These are phyloP conservation scores for Abramis brama DNA, from an alignment of 2,113 vertebrate genomes.

Conservation along the genomic window DNA sequence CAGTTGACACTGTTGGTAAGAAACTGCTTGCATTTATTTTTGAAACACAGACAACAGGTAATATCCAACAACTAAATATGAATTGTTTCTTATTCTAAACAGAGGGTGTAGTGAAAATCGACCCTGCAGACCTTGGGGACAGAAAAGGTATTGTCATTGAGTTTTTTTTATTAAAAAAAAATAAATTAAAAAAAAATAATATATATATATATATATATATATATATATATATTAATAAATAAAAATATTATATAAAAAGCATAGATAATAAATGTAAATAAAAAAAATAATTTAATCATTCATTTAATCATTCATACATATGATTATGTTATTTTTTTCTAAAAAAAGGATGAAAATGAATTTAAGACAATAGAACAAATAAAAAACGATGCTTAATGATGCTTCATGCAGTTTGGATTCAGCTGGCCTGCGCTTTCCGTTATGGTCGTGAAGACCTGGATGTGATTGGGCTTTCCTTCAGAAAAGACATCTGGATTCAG, in stretches of 20 bases:
- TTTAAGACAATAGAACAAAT: neutral
- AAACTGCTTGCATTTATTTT: conserved; percentile 21
- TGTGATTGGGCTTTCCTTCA: conserved; percentile 77
- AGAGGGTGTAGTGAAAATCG: conserved; percentile 76
- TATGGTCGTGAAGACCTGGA: conserved; percentile 79
- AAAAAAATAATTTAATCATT: no score
- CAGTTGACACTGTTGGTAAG: conserved; percentile 72
- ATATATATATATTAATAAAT: no score
- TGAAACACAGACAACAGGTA: neutral
- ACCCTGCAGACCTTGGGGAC: conserved; percentile 65
- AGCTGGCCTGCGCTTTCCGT: conserved; percentile 77
- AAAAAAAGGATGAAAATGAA: neutral
- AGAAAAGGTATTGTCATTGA: conserved; percentile 70
- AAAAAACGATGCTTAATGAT: neutral
- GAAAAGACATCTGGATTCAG: conserved; percentile 78
- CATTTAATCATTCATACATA: no score
- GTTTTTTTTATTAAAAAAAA: neutral
- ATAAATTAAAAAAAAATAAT: no score
- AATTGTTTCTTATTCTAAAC: conserved; percentile 21
- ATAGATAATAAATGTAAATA: no score
- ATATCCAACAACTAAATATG: neutral
- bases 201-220: no score
- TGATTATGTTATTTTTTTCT: no score
- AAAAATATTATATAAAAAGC: no score
- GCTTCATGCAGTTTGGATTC: conserved; percentile 70